A percentile compares a stretch with the other conserved stretches of the same genome.
Evolutionary conservation across 2,113 vertebrate species (phyloP).

Genomic region (Nesogale talazaci): DNA sequence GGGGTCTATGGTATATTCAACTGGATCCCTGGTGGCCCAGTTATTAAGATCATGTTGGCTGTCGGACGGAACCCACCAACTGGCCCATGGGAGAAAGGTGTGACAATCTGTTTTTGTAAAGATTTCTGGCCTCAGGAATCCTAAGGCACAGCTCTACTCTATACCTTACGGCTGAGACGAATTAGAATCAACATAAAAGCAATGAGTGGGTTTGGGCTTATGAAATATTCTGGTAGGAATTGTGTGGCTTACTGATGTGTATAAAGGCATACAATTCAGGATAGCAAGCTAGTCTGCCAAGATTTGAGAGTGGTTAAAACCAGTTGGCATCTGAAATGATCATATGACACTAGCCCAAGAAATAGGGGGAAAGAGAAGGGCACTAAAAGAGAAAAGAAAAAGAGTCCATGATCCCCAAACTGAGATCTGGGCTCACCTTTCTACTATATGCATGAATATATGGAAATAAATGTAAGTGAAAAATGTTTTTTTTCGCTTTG

Average conservation of each 20-base stretch:
- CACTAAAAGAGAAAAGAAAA: background rate
- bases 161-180: too few species aligned
- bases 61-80: too few species aligned
- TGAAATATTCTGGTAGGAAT: background rate
- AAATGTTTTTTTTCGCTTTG: slow-evolving; percentile 3
- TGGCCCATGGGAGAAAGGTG: too few species aligned
- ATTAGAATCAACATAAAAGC: too few species aligned
- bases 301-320: background rate
- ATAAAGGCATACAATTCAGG: background rate
- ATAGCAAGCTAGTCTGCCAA: background rate
- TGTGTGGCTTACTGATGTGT: background rate
- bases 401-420: background rate
- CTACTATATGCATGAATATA: background rate
- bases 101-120: too few species aligned
- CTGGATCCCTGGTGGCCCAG: too few species aligned
- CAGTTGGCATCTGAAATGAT: slow-evolving; percentile 4
- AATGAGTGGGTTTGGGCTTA: too few species aligned
- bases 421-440: background rate
- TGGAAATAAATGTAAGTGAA: background rate
- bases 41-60: too few species aligned
- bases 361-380: background rate
- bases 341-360: background rate
- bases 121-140: too few species aligned
- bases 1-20: background rate
- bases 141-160: too few species aligned